phyloP scores from a whole-genome alignment of 92 coral and sea anemone species.

The Bergia sp. region DNA sequence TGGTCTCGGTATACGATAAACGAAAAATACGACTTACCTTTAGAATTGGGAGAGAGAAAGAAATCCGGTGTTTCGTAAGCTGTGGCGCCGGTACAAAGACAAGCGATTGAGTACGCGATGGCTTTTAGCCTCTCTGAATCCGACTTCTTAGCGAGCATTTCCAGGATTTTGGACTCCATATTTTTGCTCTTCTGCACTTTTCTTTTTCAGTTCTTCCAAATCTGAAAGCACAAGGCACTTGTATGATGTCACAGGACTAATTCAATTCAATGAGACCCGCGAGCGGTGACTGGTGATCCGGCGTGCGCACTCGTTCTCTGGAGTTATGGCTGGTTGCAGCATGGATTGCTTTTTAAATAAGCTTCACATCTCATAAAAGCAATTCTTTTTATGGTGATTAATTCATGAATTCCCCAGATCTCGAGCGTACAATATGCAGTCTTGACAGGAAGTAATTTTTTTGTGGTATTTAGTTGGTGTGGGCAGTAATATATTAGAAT shows the following conservation, averaged over 20 bases:
- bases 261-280: background rate
- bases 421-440: background rate
- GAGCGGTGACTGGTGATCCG: background rate
- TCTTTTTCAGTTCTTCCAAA: background rate
- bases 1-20: background rate
- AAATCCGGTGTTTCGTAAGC: constrained; percentile 80
- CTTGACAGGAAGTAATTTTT: constrained; percentile 8
- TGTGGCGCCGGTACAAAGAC: constrained; percentile 79
- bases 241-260: background rate
- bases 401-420: background rate
- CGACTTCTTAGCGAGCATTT: constrained; percentile 67
- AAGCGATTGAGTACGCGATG: constrained; percentile 76
- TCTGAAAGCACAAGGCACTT: background rate
- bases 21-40: constrained; percentile 9
- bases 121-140: constrained; percentile 75
- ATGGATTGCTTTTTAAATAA: background rate
- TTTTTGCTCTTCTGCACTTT: background rate
- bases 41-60: constrained; percentile 44
- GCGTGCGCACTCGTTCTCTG: background rate
- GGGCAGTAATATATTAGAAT: background rate
- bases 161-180: constrained; percentile 64
- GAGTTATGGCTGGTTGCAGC: background rate
- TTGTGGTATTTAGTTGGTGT: background rate
- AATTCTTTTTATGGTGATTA: background rate
- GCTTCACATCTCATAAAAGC: background rate